Evolutionary conservation across 2,797 vertebrate genomes (phyloP).

Genomic region (Ispidina picta): DNA sequence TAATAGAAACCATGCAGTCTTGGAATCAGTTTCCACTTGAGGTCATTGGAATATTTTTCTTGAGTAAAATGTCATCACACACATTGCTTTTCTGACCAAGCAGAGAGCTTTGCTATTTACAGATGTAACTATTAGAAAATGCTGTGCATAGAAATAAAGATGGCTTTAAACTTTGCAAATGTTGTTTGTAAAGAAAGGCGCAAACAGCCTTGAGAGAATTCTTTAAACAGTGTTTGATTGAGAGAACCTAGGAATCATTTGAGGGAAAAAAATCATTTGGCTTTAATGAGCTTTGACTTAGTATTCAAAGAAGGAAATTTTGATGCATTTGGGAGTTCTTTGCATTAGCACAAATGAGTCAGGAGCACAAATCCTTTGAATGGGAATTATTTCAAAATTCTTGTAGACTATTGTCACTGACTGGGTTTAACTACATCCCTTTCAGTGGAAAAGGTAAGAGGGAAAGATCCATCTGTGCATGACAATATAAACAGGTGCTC

Average conservation of each 20-base stretch:
- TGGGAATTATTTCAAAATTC: background rate
- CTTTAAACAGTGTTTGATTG: background rate
- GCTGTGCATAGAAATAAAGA: background rate
- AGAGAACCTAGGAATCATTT: background rate
- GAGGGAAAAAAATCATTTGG: background rate
- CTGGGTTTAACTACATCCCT: background rate
- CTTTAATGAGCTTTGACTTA: conserved; percentile 14
- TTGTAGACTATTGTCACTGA: background rate
- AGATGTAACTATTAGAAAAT: background rate
- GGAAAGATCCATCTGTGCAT: background rate
- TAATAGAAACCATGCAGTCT: background rate
- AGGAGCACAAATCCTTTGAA: background rate
- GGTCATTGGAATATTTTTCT: background rate
- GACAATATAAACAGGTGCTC: background rate
- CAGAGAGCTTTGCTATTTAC: background rate
- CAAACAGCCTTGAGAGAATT: background rate
- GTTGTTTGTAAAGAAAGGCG: background rate
- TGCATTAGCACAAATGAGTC: background rate
- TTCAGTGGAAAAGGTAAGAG: background rate
- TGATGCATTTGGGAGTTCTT: background rate
- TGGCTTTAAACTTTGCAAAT: conserved; percentile 3
- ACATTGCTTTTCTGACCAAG: background rate
- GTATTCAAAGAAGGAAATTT: background rate
- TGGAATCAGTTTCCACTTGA: background rate
- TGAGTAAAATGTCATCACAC: background rate